A percentile compares a stretch with the other conserved stretches of the same genome.
phyloP scores from a whole-genome alignment of 2,888 invertebrate genomes.

The Podabrus alpinus region DNA sequence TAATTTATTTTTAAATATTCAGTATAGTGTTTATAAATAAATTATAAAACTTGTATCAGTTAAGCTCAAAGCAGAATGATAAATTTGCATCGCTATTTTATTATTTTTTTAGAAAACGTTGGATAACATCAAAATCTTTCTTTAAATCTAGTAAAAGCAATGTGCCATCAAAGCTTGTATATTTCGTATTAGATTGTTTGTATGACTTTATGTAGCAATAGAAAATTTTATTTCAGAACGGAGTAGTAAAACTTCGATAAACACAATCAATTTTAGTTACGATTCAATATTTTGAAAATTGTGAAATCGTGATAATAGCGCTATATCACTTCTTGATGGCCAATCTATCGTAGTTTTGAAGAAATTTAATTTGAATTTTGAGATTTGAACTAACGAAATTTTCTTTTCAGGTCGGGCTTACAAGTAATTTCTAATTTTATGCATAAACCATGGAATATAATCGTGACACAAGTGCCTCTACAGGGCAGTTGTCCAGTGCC shows the following conservation, averaged over 20 bases:
- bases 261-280: too few species aligned
- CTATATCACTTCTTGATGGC: too few species aligned
- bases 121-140: background rate
- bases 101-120: background rate
- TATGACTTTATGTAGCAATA: background rate
- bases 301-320: background rate
- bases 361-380: background rate
- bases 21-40: background rate
- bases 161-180: background rate
- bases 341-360: too few species aligned
- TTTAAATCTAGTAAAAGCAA: background rate
- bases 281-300: too few species aligned
- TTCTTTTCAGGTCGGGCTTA: background rate
- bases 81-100: background rate
- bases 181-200: background rate
- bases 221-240: background rate
- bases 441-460: constrained; percentile 39
- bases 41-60: background rate
- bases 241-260: background rate
- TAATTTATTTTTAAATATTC: background rate
- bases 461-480: constrained; percentile 49
- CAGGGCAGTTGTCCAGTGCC: constrained; percentile 52
- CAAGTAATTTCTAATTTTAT: constrained; percentile 25
- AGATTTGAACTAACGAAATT: background rate
- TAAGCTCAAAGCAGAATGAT: background rate